phyloP scores from a whole-genome alignment of 1,140 invertebrate genomes.

The Condylostylus longicornis region DNA sequence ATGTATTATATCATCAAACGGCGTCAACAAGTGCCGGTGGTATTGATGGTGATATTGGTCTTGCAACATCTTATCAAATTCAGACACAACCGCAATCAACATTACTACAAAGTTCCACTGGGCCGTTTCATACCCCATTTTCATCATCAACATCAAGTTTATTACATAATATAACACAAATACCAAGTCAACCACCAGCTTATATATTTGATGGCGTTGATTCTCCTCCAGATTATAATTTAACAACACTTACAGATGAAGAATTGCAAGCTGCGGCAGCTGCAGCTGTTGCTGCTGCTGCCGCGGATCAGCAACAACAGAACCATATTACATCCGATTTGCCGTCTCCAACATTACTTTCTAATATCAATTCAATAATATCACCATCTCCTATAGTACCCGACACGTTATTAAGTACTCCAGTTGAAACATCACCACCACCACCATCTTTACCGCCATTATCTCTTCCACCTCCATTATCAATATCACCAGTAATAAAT shows the following conservation, averaged over 20 bases:
- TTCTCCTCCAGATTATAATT: slow-evolving; percentile 17
- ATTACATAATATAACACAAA: slow-evolving; percentile 27
- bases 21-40: slow-evolving; percentile 7
- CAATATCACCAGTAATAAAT: slow-evolving; percentile 13
- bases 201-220: slow-evolving; percentile 29
- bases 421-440: slow-evolving; percentile 10
- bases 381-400: slow-evolving; percentile 29
- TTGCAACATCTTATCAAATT: background rate
- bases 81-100: slow-evolving; percentile 10
- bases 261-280: slow-evolving; percentile 1
- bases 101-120: slow-evolving; percentile 1
- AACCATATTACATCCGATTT: slow-evolving; percentile 3
- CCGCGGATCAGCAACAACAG: background rate
- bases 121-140: slow-evolving; percentile 17
- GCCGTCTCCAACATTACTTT: slow-evolving; percentile 23
- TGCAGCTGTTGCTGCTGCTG: background rate
- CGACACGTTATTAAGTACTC: slow-evolving; percentile 24
- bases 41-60: background rate
- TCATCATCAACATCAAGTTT: slow-evolving; percentile 23
- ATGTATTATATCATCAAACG: slow-evolving; percentile 11
- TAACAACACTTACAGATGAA: slow-evolving; percentile 1
- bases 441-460: background rate
- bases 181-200: slow-evolving; percentile 28
- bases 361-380: slow-evolving; percentile 29
- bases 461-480: background rate